Conservation (phyloP, 2,797 vertebrate genomes). For the Poeciliopsis presidionis region DNA sequence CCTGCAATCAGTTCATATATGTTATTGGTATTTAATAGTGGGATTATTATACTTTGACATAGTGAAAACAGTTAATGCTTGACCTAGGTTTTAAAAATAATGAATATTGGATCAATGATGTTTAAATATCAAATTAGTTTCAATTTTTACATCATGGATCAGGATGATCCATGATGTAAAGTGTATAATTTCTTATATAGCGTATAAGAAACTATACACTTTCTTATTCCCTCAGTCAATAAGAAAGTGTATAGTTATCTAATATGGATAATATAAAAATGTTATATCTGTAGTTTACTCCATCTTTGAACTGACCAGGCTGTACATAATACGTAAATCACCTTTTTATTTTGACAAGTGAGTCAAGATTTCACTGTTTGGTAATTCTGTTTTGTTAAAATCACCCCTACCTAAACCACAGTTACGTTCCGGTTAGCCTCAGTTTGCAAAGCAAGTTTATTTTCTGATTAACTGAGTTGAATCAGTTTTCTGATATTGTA, state of each 20-base stretch:
- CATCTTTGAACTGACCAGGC: background rate
- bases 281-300: background rate
- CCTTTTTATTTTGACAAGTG: background rate
- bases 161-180: too few relatives aligned
- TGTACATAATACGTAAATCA: background rate
- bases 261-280: too few relatives aligned
- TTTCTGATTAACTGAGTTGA: background rate
- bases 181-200: too few relatives aligned
- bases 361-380: background rate
- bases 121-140: background rate
- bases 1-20: background rate
- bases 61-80: background rate
- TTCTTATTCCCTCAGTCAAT: too few relatives aligned
- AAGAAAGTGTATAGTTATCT: too few relatives aligned
- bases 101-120: background rate
- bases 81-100: background rate
- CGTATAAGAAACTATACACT: too few relatives aligned
- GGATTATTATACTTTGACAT: background rate
- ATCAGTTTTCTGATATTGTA: background rate
- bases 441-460: background rate
- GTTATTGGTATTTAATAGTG: background rate
- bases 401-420: background rate
- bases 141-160: background rate
- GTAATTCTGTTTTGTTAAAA: background rate
- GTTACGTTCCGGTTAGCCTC: background rate